Percentiles rank a stretch among this genome's conserved stretches.
Evolutionary conservation across 2,888 invertebrate species (phyloP).

Genomic region (Platynereis dumerilii): DNA sequence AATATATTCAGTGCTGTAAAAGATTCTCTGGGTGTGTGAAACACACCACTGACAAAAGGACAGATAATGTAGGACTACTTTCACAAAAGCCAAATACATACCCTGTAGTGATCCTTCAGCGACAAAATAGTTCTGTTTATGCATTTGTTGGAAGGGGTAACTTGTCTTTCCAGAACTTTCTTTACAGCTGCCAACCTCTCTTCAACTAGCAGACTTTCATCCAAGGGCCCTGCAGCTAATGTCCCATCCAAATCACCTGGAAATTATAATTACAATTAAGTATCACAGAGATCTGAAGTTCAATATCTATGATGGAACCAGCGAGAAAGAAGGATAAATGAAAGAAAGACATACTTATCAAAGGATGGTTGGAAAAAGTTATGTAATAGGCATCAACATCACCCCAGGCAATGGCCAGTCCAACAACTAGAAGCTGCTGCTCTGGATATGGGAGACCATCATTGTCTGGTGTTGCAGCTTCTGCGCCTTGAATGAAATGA

Average conservation of each 20-base stretch:
- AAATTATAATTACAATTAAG: not conserved
- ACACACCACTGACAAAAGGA: too few species aligned
- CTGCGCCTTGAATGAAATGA: too few species aligned
- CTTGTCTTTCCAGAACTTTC: constrained; percentile 20
- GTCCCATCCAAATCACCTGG: constrained; percentile 46
- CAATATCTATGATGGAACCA: too few species aligned
- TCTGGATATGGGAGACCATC: constrained; percentile 15
- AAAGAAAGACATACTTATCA: constrained; percentile 10
- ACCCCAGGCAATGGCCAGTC: constrained; percentile 61
- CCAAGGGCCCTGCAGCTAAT: constrained; percentile 49
- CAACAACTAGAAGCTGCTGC: constrained; percentile 49
- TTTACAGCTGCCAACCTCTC: constrained; percentile 45
- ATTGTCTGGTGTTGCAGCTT: too few species aligned
- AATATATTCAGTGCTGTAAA: too few species aligned
- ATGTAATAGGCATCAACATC: constrained; percentile 61
- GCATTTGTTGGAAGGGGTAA: too few species aligned
- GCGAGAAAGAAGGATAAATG: too few species aligned
- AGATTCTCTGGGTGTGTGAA: too few species aligned
- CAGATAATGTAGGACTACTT: too few species aligned
- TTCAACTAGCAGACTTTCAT: constrained; percentile 41
- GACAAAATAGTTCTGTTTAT: constrained; percentile 46
- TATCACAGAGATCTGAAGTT: not conserved
- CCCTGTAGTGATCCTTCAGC: constrained; percentile 49
- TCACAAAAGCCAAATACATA: not conserved
- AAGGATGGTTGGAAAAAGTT: constrained; percentile 11